Evolutionary conservation across 2,888 invertebrate genomes (phyloP).

Genomic region (Eremobia ochroleuca): DNA sequence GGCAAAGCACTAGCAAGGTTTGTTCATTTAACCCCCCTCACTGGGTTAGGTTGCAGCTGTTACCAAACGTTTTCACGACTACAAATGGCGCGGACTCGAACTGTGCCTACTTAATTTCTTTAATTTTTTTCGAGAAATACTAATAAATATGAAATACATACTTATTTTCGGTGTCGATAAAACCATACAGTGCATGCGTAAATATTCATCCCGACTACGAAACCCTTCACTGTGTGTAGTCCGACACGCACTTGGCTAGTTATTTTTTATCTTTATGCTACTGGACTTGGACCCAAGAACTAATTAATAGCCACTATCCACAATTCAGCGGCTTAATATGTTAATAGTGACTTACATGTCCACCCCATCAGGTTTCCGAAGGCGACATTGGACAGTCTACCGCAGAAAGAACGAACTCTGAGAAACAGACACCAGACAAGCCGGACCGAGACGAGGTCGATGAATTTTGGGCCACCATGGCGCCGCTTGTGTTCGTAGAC

Average conservation of each 20-base stretch:
- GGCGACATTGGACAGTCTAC: constrained; percentile 7
- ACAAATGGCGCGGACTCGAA: not conserved
- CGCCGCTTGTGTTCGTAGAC: constrained; percentile 78
- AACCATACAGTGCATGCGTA: not conserved
- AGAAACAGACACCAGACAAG: constrained; percentile 63
- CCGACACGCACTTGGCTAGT: not conserved
- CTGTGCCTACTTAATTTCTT: not conserved
- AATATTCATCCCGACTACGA: not conserved
- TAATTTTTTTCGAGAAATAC: not conserved
- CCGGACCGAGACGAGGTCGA: constrained; percentile 59
- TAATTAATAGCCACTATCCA: not conserved
- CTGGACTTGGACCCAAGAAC: not conserved
- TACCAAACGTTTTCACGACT: not conserved
- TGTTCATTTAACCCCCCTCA: not conserved
- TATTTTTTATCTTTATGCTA: not conserved
- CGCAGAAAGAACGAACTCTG: not conserved
- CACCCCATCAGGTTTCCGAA: constrained; percentile 28
- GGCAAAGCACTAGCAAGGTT: not conserved
- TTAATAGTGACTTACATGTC: not conserved
- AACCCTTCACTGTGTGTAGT: not conserved
- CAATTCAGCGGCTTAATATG: not conserved
- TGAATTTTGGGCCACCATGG: constrained; percentile 78
- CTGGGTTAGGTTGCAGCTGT: not conserved
- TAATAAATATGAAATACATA: not conserved
- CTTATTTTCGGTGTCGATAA: not conserved